Conservation (phyloP, 2,113 vertebrate genomes). For the Odocoileus hemionus region DNA sequence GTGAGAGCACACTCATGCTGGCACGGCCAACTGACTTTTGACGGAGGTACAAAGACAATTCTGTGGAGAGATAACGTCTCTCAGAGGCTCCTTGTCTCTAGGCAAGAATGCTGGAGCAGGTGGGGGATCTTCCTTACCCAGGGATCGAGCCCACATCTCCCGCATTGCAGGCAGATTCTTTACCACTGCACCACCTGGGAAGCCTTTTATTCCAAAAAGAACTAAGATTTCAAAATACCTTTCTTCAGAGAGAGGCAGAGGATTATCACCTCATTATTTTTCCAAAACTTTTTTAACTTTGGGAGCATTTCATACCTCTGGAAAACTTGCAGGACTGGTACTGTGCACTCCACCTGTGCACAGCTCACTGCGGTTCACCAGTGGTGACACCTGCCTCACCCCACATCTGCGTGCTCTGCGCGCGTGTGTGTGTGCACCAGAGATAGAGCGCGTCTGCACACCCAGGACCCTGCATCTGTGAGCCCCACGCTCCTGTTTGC, state of each 20-base stretch:
- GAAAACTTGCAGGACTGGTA: neutral
- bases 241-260: neutral
- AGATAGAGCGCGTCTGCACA: neutral
- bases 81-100: neutral
- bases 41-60: no score
- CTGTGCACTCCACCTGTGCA: neutral
- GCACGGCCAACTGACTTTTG: no score
- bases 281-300: neutral
- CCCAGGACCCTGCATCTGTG: neutral
- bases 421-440: neutral
- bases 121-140: neutral
- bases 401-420: neutral
- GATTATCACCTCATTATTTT: neutral
- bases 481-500: neutral
- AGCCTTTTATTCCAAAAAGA: neutral
- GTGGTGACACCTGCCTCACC: neutral
- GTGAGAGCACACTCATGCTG: no score
- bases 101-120: neutral
- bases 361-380: neutral
- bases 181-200: neutral
- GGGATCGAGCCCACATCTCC: neutral
- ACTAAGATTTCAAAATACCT: neutral
- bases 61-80: no score
- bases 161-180: neutral
- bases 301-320: neutral